Percentiles rank a stretch among this genome's conserved stretches.
phyloP scores from a whole-genome alignment of 2,888 invertebrate genomes.

The Melinaea menophilus region DNA sequence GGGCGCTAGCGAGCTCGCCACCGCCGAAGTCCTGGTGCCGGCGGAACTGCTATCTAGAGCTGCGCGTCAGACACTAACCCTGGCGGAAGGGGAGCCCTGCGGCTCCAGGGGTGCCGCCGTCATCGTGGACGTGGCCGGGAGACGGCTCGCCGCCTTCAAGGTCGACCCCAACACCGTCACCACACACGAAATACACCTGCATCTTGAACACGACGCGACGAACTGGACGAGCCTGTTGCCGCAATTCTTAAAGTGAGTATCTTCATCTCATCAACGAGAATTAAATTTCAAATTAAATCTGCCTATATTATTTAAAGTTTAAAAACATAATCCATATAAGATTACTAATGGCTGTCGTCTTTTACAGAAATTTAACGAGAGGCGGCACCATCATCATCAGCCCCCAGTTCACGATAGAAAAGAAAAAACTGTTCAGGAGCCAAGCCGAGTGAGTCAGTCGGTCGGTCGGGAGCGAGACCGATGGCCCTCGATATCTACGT shows the following conservation, averaged over 20 bases:
- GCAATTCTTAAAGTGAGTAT: conserved; percentile 92
- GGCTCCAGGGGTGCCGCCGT: conserved; percentile 92
- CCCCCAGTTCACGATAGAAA: conserved; percentile 91
- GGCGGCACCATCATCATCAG: conserved; percentile 93
- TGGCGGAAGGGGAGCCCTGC: conserved; percentile 94
- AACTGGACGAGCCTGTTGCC: conserved; percentile 93
- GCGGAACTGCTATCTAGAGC: conserved; percentile 88
- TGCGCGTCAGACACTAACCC: conserved; percentile 86
- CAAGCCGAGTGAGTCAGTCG: conserved; percentile 74
- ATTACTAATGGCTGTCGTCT: conserved; percentile 32
- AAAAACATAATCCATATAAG: neutral
- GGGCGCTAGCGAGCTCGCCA: conserved; percentile 85
- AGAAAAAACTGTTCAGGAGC: conserved; percentile 93
- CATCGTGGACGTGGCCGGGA: conserved; percentile 88
- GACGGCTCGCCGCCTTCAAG: conserved; percentile 88
- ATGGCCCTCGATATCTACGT: conserved; percentile 75
- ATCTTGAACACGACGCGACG: conserved; percentile 90
- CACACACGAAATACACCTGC: conserved; percentile 93
- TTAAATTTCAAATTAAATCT: neutral
- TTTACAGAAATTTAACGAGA: conserved; percentile 87
- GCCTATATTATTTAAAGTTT: no score
- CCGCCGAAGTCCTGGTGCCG: conserved; percentile 91
- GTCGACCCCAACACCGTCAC: conserved; percentile 92
- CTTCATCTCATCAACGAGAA: neutral
- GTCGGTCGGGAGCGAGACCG: conserved; percentile 68